Conservation (phyloP, 2,888 invertebrate species). For the Eurois occulta region DNA sequence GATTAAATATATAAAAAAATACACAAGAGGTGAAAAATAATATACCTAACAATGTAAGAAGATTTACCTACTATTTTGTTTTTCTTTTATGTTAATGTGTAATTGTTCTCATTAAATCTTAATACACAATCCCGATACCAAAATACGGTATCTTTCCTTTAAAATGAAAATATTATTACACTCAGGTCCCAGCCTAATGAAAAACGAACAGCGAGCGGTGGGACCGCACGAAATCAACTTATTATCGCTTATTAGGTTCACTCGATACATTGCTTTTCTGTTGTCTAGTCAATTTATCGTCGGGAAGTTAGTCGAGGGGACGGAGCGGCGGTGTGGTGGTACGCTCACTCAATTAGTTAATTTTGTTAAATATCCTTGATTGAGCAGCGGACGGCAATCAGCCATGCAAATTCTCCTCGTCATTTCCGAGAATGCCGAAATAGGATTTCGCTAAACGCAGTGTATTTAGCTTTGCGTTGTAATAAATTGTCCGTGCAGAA, state of each 20-base stretch:
- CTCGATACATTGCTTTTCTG: constrained; percentile 82
- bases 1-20: not conserved
- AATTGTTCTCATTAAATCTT: too few species aligned
- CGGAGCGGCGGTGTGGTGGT: constrained; percentile 69
- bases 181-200: constrained; percentile 64
- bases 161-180: constrained; percentile 42
- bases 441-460: constrained; percentile 77
- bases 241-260: constrained; percentile 83
- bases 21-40: not conserved
- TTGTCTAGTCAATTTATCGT: constrained; percentile 82
- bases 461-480: constrained; percentile 73
- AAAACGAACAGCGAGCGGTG: constrained; percentile 67
- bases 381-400: constrained; percentile 90
- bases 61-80: too few species aligned
- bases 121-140: not conserved
- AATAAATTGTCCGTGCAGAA: constrained; percentile 71
- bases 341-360: constrained; percentile 90
- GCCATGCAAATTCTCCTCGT: constrained; percentile 88
- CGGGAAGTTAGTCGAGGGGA: constrained; percentile 71
- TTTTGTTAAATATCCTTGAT: constrained; percentile 90
- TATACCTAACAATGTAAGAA: too few species aligned
- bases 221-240: constrained; percentile 78
- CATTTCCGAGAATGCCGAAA: constrained; percentile 80
- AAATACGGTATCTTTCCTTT: constrained; percentile 5
- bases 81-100: not conserved